Evolutionary conservation across 2,113 vertebrate genomes (phyloP).

Genomic region (Dicaeum eximium): DNA sequence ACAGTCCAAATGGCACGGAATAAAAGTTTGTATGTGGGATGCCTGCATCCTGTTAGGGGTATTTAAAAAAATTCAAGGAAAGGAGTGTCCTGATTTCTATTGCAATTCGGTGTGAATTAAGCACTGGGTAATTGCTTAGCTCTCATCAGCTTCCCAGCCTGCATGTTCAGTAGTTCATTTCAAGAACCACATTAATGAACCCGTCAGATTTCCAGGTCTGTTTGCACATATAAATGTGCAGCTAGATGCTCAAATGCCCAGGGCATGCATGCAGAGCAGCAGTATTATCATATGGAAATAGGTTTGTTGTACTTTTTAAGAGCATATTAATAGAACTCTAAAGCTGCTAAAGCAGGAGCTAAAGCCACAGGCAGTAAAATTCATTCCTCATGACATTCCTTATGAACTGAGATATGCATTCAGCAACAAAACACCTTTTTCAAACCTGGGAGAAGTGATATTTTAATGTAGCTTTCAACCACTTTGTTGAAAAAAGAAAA

Average conservation of each 20-base stretch:
- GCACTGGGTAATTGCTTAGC: background rate
- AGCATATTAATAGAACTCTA: slow-evolving; percentile 3
- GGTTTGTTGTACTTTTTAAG: slow-evolving; percentile 7
- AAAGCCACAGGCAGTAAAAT: slow-evolving; percentile 26
- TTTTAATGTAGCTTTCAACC: background rate
- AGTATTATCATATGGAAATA: slow-evolving; percentile 39
- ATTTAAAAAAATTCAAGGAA: background rate
- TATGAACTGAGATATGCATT: background rate
- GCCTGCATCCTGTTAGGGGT: background rate
- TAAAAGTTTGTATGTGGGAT: background rate
- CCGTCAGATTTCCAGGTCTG: slow-evolving; percentile 14
- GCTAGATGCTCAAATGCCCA: slow-evolving; percentile 33
- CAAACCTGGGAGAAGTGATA: background rate
- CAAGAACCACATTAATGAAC: background rate
- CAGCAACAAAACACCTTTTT: background rate
- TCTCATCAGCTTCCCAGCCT: background rate
- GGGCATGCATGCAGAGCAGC: slow-evolving; percentile 3
- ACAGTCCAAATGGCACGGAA: background rate
- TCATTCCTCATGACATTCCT: background rate
- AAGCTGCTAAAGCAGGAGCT: background rate
- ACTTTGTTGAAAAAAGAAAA: background rate
- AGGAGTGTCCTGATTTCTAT: background rate
- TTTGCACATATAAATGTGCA: slow-evolving; percentile 33
- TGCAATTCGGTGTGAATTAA: background rate
- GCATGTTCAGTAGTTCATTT: background rate